Base-by-base conservation (phyloP, 2,888 invertebrate species). In the Aproaerema taeniolella region DNA sequence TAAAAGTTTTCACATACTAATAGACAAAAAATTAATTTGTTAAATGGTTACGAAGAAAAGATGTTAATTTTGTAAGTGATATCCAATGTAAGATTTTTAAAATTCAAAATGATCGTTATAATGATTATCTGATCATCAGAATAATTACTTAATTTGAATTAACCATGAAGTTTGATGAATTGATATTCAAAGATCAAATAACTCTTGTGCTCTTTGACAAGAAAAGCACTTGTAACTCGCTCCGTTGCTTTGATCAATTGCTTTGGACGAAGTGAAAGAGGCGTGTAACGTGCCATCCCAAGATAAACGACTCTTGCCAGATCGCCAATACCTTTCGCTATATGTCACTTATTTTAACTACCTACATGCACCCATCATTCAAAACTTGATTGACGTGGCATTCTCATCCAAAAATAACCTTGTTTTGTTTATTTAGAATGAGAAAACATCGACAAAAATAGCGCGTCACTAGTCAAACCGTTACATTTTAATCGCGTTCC, bases 211-310 rank as follows among this genome's bases (percentile, higher is more conserved):
- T 26, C 38, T 31, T 37, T 30, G 30, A 30, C 37, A 37, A 30
- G 29, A 37, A 37, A 37, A 30, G 30, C 37, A 30, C 37, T 37
- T 17, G 37, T 37, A 37, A 37, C 37, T 29, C 37, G 37, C 37
- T 37, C 37, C 1, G 37, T 37, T 39, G 39, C 39, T 29, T 33
- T 43, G 43, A 43, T 40, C 32, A 39, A 43, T 43, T 31, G 17
- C 33, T 43, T 14, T 25, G 30, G 37, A 20, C 37, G 33, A 39
- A 40, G 37, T 33, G 39, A 39, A 39, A 39, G 43, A 36, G 39
- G 43, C 36, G 43, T 43, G 39, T 30, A 37, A 39, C 17, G 25
- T 37, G 37, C 15, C 43, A 39, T 15, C 15, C 24, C 13, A 16
- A 31, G 37, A 43, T 36, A 39, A 33, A 43, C 36, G 26, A 39